Base-by-base conservation (phyloP, 1,140 invertebrate genomes). In the Halyomorpha halys region DNA sequence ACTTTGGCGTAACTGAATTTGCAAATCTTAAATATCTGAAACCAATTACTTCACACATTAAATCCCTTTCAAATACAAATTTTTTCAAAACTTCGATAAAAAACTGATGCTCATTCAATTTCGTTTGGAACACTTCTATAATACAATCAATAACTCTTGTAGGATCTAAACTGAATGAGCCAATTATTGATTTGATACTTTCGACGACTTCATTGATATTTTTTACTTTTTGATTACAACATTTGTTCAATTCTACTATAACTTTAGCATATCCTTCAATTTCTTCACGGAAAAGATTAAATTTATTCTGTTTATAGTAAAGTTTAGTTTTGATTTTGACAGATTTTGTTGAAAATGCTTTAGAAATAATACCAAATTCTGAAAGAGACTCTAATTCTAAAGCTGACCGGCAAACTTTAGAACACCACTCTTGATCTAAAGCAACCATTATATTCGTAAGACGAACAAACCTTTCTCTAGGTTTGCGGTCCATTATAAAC, bases 221-320 rank as follows among this genome's bases (percentile, higher is more conserved):
- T 44, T 11, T 44, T 8, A 19, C 34, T 60, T 44, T 34, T 25
- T 19, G 15, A 60, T 44, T 60, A 9, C 25, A 39, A 18, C 92
- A 86, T 75, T 92, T 91, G 81, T 90, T 94, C 63, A 98, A 30
- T 47, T 34, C 96, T n/a, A 91, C 87, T 45, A 98, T 87, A 8
- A 99, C 79, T 77, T 99, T 99, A 5, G 95, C 89, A 78, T 96
- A 99, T 5, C 97, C 97, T 83, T 99, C 97, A 79, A 89, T 96
- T 77, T 99, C 97, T 80, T 99, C 97, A 60, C 96, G 82, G 72
- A 98, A 91, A 65, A 99, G 80, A 80, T 99, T 99, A 75, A 98
- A 99, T 72, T 99, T 98, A 69, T 95, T 86, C 75, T 99, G 97
- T 75, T 99, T 99, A 75, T 98, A 99, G 76, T 96, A 98, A 69